These are phyloP conservation scores for Operophtera brumata DNA, from an alignment of 2,888 invertebrate genomes.

Conservation along the genomic window DNA sequence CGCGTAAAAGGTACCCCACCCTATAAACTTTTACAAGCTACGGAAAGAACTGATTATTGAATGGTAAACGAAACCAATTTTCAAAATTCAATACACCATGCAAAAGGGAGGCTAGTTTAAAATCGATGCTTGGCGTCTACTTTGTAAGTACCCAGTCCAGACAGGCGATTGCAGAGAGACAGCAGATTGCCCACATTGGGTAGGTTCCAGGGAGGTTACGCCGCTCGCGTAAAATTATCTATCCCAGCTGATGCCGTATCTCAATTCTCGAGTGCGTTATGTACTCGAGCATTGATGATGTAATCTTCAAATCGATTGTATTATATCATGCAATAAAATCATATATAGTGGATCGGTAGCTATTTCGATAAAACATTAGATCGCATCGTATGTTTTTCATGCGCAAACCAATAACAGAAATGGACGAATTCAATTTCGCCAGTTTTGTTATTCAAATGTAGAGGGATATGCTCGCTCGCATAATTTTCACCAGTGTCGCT, in stretches of 20 bases:
- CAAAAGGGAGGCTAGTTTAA: constrained; percentile 20
- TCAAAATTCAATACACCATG: constrained; percentile 19
- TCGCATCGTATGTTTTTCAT: neutral
- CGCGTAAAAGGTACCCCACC: constrained; percentile 1
- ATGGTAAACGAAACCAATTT: constrained; percentile 12
- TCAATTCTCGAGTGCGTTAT: constrained; percentile 6
- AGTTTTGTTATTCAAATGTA: constrained; percentile 27
- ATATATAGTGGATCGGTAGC: neutral
- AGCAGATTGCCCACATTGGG: constrained; percentile 17
- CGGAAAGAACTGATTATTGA: neutral
- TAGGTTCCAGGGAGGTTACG: constrained; percentile 9
- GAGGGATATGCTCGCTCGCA: constrained; percentile 21
- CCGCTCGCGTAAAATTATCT: constrained; percentile 23
- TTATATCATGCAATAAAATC: constrained; percentile 18
- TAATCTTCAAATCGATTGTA: constrained; percentile 18
- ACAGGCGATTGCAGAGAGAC: no score
- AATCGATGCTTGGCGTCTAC: constrained; percentile 29
- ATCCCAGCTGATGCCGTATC: constrained; percentile 14
- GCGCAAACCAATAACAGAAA: neutral
- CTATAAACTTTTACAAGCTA: constrained; percentile 12
- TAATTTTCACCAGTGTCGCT: constrained; percentile 14
- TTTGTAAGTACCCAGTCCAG: no score
- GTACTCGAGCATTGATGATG: constrained; percentile 20
- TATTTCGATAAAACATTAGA: constrained; percentile 1
- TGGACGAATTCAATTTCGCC: constrained; percentile 6